A percentile compares a stretch with the other conserved stretches of the same genome.
These are phyloP conservation scores for Eupsilia transversa DNA, from an alignment of 2,888 invertebrate genomes.

Conservation along the genomic window DNA sequence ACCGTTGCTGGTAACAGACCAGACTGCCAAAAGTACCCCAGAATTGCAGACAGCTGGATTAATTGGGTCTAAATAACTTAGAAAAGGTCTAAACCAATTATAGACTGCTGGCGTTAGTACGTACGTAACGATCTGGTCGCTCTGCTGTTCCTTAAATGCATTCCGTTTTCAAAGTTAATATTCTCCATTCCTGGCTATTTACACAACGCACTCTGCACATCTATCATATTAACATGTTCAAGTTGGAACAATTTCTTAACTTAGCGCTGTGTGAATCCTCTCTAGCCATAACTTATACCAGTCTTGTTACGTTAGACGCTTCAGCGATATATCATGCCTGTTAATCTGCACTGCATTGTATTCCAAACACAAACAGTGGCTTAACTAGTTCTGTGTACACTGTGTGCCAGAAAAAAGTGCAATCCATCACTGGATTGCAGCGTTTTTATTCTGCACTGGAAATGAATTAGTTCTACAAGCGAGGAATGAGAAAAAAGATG, in stretches of 20 bases:
- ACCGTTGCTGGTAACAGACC: not conserved
- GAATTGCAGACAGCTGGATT: no score
- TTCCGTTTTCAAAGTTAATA: not conserved
- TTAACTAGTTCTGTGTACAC: conserved; percentile 61
- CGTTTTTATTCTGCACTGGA: conserved; percentile 41
- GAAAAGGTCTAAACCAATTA: no score
- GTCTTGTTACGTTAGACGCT: conserved; percentile 62
- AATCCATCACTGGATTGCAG: conserved; percentile 49
- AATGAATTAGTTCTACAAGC: conserved; percentile 45
- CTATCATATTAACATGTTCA: conserved; percentile 59
- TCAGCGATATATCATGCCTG: conserved; percentile 72
- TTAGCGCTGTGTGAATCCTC: conserved; percentile 40
- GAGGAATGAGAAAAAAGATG: conserved; percentile 9
- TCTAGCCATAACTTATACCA: conserved; percentile 60
- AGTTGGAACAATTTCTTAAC: conserved; percentile 57
- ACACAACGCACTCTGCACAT: conserved; percentile 21
- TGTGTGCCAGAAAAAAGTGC: conserved; percentile 49
- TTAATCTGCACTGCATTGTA: conserved; percentile 72
- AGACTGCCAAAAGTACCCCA: not conserved
- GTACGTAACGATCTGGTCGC: not conserved
- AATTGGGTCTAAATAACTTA: no score
- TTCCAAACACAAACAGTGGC: conserved; percentile 72
- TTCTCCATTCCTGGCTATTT: conserved; percentile 20
- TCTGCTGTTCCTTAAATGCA: not conserved
- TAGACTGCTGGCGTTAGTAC: not conserved